phyloP scores from a whole-genome alignment of 2,797 vertebrate species.

The Triplophysa bombifrons region DNA sequence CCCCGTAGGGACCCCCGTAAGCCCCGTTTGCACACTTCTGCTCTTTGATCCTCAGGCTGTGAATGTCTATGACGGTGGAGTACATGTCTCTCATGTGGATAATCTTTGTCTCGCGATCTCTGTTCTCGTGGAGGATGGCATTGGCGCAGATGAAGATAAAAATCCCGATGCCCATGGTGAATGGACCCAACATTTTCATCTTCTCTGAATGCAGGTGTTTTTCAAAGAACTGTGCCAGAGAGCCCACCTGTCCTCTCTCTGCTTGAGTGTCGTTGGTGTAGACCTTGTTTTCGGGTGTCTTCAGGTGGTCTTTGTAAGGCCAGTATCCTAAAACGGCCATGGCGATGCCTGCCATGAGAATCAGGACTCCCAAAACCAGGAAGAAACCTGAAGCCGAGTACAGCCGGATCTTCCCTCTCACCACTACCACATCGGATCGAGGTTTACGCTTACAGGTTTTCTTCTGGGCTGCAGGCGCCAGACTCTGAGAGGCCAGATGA shows the following conservation, averaged over 20 bases:
- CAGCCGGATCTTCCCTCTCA: constrained; percentile 90
- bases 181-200: constrained; percentile 99
- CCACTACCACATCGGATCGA: constrained; percentile 91
- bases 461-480: constrained; percentile 74
- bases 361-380: constrained; percentile 88
- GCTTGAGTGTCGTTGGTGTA: constrained; percentile 73
- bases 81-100: constrained; percentile 99
- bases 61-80: constrained; percentile 97
- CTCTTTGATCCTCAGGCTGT: constrained; percentile 87
- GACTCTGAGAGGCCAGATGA: constrained; percentile 73
- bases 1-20: constrained; percentile 66
- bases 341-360: constrained; percentile 88
- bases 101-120: constrained; percentile 95
- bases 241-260: constrained; percentile 67
- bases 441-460: constrained; percentile 83
- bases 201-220: constrained; percentile 92
- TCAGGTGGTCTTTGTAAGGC: constrained; percentile 84
- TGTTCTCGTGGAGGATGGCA: constrained; percentile 96
- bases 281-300: constrained; percentile 61
- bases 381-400: constrained; percentile 96
- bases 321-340: constrained; percentile 98
- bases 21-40: constrained; percentile 82
- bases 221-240: constrained; percentile 87
- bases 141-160: constrained; percentile 99
- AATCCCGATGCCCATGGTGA: constrained; percentile 99